These are phyloP conservation scores for Nomada goodeniana DNA, from an alignment of 2,888 invertebrate genomes.

Conservation along the genomic window DNA sequence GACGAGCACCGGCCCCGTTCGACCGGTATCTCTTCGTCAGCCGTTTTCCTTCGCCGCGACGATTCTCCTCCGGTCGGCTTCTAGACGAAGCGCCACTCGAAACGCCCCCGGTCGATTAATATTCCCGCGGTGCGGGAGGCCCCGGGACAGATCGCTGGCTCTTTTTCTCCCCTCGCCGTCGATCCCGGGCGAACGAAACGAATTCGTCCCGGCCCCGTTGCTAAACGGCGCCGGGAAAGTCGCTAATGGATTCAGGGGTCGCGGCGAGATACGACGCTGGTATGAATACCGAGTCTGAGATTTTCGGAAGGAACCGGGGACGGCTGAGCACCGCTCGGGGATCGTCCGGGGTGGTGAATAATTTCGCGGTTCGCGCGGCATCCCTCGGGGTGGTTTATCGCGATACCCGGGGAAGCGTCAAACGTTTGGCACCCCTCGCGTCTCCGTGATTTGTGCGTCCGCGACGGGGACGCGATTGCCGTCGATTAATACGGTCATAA, in stretches of 20 bases:
- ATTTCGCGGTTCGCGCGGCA: slow-evolving; percentile 35
- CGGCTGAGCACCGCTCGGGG: slow-evolving; percentile 2
- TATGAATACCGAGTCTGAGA: slow-evolving; percentile 72
- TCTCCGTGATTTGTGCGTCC: neutral
- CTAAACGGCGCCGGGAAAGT: slow-evolving; percentile 68
- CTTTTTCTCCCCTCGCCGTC: slow-evolving; percentile 55
- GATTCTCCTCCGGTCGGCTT: slow-evolving; percentile 27
- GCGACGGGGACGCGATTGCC: neutral
- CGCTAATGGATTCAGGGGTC: slow-evolving; percentile 70
- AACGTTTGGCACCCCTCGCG: neutral
- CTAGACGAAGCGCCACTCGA: slow-evolving; percentile 42
- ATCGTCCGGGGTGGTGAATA: slow-evolving; percentile 29
- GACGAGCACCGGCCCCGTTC: slow-evolving; percentile 67
- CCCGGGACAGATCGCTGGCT: slow-evolving; percentile 18
- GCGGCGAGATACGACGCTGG: slow-evolving; percentile 40
- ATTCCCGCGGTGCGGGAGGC: slow-evolving; percentile 63
- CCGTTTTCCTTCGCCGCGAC: slow-evolving; percentile 28
- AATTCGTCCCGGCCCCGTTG: slow-evolving; percentile 62
- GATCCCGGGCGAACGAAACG: slow-evolving; percentile 23
- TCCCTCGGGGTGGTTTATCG: slow-evolving; percentile 14
- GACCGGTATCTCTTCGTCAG: slow-evolving; percentile 25
- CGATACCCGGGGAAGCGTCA: neutral
- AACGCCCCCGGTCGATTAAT: slow-evolving; percentile 70
- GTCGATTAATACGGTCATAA: no score
- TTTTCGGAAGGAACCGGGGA: slow-evolving; percentile 53